A percentile compares a stretch with the other conserved stretches of the same genome.
Evolutionary conservation across 1,140 invertebrate genomes (phyloP).

Genomic region (Penaeus japonicus): DNA sequence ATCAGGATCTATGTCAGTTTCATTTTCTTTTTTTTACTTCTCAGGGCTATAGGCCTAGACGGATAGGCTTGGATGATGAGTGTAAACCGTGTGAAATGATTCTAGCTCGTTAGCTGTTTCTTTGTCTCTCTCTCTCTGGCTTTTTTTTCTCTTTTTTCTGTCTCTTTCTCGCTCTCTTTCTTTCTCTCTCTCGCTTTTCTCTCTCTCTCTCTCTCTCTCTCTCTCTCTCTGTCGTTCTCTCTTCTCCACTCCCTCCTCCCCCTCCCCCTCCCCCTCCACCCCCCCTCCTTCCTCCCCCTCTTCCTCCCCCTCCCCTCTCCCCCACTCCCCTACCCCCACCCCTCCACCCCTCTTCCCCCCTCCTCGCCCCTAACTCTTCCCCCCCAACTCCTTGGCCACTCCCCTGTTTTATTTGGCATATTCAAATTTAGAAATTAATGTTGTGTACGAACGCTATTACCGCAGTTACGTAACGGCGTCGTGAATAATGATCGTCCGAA

Average conservation of each 20-base stretch:
- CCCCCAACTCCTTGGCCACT: neutral
- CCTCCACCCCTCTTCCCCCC: neutral
- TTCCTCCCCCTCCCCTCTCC: neutral
- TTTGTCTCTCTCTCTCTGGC: neutral
- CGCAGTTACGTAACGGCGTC: neutral
- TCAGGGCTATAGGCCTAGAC: too few relatives aligned
- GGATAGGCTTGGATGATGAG: too few relatives aligned
- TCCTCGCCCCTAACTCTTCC: too few relatives aligned
- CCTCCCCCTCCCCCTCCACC: neutral
- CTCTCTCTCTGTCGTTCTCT: neutral
- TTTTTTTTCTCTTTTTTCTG: neutral
- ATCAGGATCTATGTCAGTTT: too few relatives aligned
- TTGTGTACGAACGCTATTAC: neutral
- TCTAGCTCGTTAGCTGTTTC: neutral
- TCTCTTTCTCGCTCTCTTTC: neutral
- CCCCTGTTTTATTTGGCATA: neutral
- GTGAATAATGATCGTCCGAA: neutral
- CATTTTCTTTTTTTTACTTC: too few relatives aligned
- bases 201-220: neutral
- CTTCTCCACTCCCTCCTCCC: neutral
- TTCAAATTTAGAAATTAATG: constrained; percentile 6
- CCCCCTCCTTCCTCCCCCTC: neutral
- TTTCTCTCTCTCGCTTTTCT: neutral
- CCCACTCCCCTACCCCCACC: neutral
- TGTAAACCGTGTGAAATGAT: too few relatives aligned